Evolutionary conservation across 2,797 vertebrate genomes (phyloP), one percentile per base, ranked within the genome.

Genomic region (Phoxinus dragarum): DNA sequence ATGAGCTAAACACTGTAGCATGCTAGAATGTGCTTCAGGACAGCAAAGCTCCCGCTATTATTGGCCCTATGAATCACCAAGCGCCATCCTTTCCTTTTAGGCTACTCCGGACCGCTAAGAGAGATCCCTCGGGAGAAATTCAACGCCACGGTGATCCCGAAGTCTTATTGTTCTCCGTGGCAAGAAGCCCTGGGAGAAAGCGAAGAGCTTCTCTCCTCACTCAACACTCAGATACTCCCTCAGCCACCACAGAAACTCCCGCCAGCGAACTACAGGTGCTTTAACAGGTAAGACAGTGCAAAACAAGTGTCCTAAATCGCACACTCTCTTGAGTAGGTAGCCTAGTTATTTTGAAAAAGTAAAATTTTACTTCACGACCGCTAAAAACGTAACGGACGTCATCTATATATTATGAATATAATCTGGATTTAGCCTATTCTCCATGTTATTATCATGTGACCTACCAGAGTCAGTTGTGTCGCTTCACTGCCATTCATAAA

Each of bases 111-210:
- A 6, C 98, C 98, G 1, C 93, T 98, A 86, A 97, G 95, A 87
- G 95, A 94, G 64, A 89, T 99, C 56, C 97, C 98, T 14, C 95
- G 89, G 0, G 98, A 99, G 94, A 99, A 96, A 92, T 99, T 99
- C 93, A 99, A 99, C 27, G 73, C 90, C 88, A 99, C 98, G 0
- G 95, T 96, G 86, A 97, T 97, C 90, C 98, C 98, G 52, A 98
- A 96, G 93, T 96, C 94, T 71, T 99, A 98, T 92, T 92, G 76
- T n/a, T 99, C 96, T 68, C 98, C 98, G 0, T 99, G 98, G 98
- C 93, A 91, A 54, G 93, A 96, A 82, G 95, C 96, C 84, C 74
- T 97, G 42, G 90, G 91, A 42, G 84, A 64, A 44, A 89, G 81
- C 21, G 86, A 92, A 19, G 92, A 94, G 77, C 61, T 93, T 85